A percentile compares a stretch with the other conserved stretches of the same genome.
These are phyloP conservation scores for Grapholita molesta DNA, from an alignment of 1,140 invertebrate genomes.

Conservation along the genomic window DNA sequence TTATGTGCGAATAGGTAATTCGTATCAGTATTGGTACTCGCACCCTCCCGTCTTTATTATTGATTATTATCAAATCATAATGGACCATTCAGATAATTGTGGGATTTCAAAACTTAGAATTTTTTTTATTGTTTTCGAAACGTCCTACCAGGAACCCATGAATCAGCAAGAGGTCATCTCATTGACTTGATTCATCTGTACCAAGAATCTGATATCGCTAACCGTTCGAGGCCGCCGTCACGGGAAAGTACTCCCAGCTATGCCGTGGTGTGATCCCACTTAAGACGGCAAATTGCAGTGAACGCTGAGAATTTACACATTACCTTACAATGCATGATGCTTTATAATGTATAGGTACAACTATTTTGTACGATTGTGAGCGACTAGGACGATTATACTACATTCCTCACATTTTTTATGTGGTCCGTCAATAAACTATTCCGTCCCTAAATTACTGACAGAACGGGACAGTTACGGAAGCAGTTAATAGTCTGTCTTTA, in stretches of 20 bases:
- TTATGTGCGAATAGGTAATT: too few relatives aligned
- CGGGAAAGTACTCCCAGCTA: slow-evolving; percentile 54
- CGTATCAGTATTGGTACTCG: too few relatives aligned
- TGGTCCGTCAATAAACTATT: too few relatives aligned
- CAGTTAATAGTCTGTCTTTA: too few relatives aligned
- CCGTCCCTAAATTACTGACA: too few relatives aligned
- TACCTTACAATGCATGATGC: not conserved
- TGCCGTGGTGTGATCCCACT: slow-evolving; percentile 29
- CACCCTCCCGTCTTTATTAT: not conserved
- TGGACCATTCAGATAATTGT: not conserved
- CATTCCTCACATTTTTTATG: too few relatives aligned
- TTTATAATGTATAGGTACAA: not conserved
- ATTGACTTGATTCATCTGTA: slow-evolving; percentile 32
- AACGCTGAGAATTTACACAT: slow-evolving; percentile 15
- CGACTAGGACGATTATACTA: not conserved
- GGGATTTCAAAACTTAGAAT: not conserved
- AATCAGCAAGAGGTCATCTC: slow-evolving; percentile 21
- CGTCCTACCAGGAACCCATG: not conserved
- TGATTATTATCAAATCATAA: not conserved
- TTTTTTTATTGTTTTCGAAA: not conserved
- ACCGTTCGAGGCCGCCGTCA: slow-evolving; percentile 48
- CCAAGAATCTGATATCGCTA: slow-evolving; percentile 42
- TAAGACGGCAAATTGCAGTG: slow-evolving; percentile 30
- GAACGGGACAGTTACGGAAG: too few relatives aligned
- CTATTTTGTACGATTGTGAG: not conserved